Evolutionary conservation across 2,113 vertebrate species (phyloP).

Genomic region (Eublepharis macularius): DNA sequence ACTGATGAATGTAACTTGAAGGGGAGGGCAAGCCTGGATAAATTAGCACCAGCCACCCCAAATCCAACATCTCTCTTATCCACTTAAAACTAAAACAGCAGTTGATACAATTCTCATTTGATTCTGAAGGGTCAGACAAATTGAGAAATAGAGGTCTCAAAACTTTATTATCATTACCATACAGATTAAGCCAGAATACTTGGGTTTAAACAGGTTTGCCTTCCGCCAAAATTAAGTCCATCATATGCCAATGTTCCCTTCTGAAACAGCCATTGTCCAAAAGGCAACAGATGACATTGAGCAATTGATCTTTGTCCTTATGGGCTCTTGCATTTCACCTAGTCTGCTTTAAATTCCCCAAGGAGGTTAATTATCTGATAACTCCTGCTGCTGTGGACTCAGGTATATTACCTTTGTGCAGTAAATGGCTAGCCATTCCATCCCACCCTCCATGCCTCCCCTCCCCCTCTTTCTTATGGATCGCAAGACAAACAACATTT

Average conservation of each 20-base stretch:
- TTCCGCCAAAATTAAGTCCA: background rate
- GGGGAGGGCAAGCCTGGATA: background rate
- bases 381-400: slow-evolving; percentile 34
- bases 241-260: background rate
- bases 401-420: background rate
- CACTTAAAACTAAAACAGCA: background rate
- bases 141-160: background rate
- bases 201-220: background rate
- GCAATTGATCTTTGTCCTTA: slow-evolving; percentile 59
- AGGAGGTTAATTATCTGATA: slow-evolving; percentile 56
- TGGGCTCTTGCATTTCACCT: background rate
- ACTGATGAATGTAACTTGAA: background rate
- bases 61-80: background rate
- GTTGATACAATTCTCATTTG: background rate
- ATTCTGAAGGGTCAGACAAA: background rate
- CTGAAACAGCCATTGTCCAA: background rate
- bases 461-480: accelerated
- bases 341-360: slow-evolving; percentile 27
- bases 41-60: background rate
- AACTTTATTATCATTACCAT: background rate
- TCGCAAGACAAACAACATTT: background rate
- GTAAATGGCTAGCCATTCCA: background rate
- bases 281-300: background rate
- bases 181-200: background rate
- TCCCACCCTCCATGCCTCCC: background rate